Evolutionary conservation across 2,113 vertebrate species (phyloP).

Genomic region (Candoia aspera): DNA sequence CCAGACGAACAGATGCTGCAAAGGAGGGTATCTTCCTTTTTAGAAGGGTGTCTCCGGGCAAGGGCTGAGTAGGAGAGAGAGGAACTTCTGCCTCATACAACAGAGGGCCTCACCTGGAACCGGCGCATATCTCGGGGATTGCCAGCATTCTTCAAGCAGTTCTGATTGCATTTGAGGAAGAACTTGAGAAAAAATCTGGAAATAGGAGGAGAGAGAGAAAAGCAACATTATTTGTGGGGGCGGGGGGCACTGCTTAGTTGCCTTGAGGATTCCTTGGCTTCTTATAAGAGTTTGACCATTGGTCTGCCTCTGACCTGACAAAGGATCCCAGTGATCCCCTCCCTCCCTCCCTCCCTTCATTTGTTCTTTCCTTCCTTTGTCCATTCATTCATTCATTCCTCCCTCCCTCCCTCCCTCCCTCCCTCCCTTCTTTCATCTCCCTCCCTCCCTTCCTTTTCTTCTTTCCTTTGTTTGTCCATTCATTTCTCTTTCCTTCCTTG

Average conservation of each 20-base stretch:
- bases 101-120: constrained; percentile 81
- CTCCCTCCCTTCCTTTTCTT: not conserved
- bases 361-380: not conserved
- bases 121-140: constrained; percentile 93
- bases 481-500: no score
- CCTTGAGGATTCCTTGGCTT: not conserved
- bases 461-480: not conserved
- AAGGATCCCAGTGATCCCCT: not conserved
- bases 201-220: constrained; percentile 80
- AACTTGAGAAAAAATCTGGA: constrained; percentile 86
- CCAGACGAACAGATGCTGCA: not conserved
- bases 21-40: not conserved
- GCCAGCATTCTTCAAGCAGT: constrained; percentile 94
- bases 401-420: no score
- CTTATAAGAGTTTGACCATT: not conserved
- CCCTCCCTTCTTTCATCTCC: no score
- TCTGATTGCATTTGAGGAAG: constrained; percentile 82
- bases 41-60: not conserved
- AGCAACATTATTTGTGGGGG: not conserved
- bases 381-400: not conserved
- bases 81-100: not conserved
- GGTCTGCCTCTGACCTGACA: not conserved
- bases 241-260: not conserved
- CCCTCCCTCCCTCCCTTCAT: not conserved
- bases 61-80: not conserved